Evolutionary conservation across 2,113 vertebrate species (phyloP).

Genomic region (Conger conger): DNA sequence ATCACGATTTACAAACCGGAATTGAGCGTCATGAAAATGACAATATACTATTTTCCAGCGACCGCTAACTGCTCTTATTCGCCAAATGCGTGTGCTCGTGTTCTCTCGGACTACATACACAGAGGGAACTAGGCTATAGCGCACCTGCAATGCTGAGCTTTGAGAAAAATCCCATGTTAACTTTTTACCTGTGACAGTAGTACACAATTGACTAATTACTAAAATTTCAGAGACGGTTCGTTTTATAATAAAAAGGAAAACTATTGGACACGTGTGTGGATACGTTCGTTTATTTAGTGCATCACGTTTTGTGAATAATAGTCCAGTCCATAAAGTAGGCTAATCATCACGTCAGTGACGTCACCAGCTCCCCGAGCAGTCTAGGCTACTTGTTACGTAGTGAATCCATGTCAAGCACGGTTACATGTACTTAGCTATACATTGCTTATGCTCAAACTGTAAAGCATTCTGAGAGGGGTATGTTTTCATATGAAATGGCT

Average conservation of each 20-base stretch:
- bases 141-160: not conserved
- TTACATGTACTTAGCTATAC: not conserved
- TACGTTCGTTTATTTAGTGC: too few relatives aligned
- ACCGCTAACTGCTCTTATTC: conserved; percentile 13
- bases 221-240: not conserved
- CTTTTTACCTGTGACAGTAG: not conserved
- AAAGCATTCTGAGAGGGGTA: too few relatives aligned
- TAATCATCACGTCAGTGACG: too few relatives aligned
- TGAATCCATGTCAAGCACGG: not conserved
- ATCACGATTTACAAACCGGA: conserved; percentile 8
- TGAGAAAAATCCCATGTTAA: not conserved
- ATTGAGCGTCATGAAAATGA: not conserved
- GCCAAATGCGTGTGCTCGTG: not conserved
- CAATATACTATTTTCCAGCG: not conserved
- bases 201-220: not conserved
- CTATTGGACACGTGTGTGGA: too few relatives aligned
- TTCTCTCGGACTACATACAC: not conserved
- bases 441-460: too few relatives aligned
- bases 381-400: too few relatives aligned
- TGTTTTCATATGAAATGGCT: not conserved
- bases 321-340: too few relatives aligned
- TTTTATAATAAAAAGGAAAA: too few relatives aligned
- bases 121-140: not conserved
- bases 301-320: too few relatives aligned
- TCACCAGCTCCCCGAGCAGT: too few relatives aligned